Conservation (phyloP, 2,888 invertebrate species). For the Aelia acuminata region DNA sequence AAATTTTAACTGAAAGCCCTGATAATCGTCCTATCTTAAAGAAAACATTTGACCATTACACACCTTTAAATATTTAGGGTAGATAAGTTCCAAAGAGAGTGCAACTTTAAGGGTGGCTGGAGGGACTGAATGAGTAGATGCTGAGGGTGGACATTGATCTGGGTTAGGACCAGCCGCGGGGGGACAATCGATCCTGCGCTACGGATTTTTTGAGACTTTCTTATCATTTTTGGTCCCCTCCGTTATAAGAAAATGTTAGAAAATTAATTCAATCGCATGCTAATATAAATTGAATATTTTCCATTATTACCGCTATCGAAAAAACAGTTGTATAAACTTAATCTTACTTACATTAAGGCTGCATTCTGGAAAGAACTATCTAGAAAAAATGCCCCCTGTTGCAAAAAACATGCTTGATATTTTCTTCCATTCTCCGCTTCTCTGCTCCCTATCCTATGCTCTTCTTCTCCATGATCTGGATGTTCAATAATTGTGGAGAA, state of each 20-base stretch:
- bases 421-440: too few relatives aligned
- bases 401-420: too few relatives aligned
- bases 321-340: background rate
- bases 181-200: conserved; percentile 28
- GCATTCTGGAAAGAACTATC: too few relatives aligned
- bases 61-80: too few relatives aligned
- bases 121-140: conserved; percentile 11
- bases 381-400: too few relatives aligned
- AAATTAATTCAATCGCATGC: background rate
- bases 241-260: background rate
- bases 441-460: too few relatives aligned
- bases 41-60: too few relatives aligned
- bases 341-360: too few relatives aligned
- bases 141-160: conserved; percentile 17
- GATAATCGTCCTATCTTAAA: too few relatives aligned
- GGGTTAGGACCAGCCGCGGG: conserved; percentile 22
- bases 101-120: background rate
- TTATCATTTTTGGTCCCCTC: background rate
- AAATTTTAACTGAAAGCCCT: too few relatives aligned
- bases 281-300: background rate
- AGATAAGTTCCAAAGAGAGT: background rate
- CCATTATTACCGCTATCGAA: background rate
- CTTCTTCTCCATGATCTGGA: too few relatives aligned
- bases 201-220: conserved; percentile 17
- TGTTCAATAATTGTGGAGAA: too few relatives aligned